phyloP scores from a whole-genome alignment of 2,113 vertebrate species.

The Seriola aureovittata region DNA sequence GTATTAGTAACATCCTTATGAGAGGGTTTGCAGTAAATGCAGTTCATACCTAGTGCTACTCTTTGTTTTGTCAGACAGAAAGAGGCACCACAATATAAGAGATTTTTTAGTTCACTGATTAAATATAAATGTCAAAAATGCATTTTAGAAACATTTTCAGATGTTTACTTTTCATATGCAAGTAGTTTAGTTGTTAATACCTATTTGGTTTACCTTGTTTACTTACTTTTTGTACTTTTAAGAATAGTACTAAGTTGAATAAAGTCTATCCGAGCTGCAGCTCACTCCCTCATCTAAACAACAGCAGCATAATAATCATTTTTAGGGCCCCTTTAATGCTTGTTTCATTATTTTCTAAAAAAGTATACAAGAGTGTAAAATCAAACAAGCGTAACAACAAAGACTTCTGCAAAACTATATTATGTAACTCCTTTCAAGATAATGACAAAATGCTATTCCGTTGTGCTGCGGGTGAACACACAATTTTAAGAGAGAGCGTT shows the following conservation, averaged over 20 bases:
- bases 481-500: constrained; percentile 60
- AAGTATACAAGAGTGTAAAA: background rate
- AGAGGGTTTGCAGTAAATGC: too few species aligned
- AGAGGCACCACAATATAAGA: too few species aligned
- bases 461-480: constrained; percentile 26
- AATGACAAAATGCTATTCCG: constrained; percentile 42
- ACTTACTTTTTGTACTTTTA: background rate
- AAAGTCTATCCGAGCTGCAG: background rate
- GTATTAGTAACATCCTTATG: too few species aligned
- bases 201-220: background rate
- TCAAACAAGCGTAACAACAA: constrained; percentile 10
- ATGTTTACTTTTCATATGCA: background rate
- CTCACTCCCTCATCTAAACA: background rate
- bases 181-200: background rate
- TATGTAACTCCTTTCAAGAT: constrained; percentile 22
- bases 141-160: too few species aligned
- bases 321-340: background rate
- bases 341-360: constrained; percentile 9
- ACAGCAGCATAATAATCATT: background rate
- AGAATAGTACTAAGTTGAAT: background rate
- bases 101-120: too few species aligned
- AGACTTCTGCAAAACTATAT: constrained; percentile 10
- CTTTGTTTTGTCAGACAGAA: too few species aligned
- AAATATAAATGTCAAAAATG: too few species aligned
- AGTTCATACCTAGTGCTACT: too few species aligned